These are phyloP conservation scores for Dufourea novaeangliae DNA, from an alignment of 1,140 invertebrate species.

Conservation along the genomic window DNA sequence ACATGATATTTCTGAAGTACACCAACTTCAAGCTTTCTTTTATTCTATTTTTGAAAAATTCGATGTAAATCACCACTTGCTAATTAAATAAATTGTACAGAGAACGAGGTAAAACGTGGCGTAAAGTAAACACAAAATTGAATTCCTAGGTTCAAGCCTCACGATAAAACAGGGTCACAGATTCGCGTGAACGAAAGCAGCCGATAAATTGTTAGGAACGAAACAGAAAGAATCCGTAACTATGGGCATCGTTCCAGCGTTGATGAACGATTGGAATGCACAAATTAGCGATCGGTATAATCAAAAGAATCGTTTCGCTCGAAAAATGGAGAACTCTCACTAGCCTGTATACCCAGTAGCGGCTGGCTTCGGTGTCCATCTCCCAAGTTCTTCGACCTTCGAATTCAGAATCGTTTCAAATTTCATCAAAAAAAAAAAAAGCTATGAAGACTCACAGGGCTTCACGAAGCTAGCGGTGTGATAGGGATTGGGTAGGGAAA, in stretches of 20 bases:
- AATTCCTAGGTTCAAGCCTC: too few species aligned
- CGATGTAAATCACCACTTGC: too few species aligned
- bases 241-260: too few species aligned
- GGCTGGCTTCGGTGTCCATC: slow-evolving; percentile 45
- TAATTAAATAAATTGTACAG: too few species aligned
- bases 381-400: slow-evolving; percentile 35
- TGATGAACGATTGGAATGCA: not conserved
- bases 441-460: slow-evolving; percentile 24
- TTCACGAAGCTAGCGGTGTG: slow-evolving; percentile 13
- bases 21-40: too few species aligned
- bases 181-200: not conserved
- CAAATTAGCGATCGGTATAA: not conserved
- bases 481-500: not conserved
- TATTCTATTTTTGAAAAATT: too few species aligned
- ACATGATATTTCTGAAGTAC: too few species aligned
- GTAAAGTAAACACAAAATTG: not conserved
- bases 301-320: not conserved
- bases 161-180: too few species aligned
- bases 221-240: too few species aligned
- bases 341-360: not conserved
- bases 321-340: slow-evolving; percentile 3
- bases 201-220: not conserved
- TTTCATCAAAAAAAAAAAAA: slow-evolving; percentile 8
- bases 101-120: too few species aligned
- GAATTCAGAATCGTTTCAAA: slow-evolving; percentile 36